phyloP scores from a whole-genome alignment of 2,797 vertebrate species.

The Mormyrus proboscirostris region DNA sequence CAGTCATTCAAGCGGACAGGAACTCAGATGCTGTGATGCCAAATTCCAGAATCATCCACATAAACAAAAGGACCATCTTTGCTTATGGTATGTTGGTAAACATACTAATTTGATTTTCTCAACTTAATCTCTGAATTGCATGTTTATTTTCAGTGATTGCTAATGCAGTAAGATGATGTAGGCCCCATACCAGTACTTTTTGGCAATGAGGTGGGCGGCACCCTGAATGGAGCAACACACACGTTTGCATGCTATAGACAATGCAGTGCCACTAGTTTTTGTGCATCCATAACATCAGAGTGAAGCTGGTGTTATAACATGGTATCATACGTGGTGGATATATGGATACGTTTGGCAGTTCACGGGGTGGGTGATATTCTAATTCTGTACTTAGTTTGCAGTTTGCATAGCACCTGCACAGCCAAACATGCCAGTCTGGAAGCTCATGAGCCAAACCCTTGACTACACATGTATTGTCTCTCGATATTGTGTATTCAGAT shows the following conservation, averaged over 20 bases:
- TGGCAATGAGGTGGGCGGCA: neutral
- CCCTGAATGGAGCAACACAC: neutral
- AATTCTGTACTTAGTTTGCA: neutral
- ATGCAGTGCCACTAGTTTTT: neutral
- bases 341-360: neutral
- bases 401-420: neutral
- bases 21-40: constrained; percentile 61
- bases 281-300: neutral
- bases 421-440: neutral
- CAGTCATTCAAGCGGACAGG: constrained; percentile 51
- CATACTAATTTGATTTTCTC: neutral
- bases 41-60: constrained; percentile 65
- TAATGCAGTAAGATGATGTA: neutral
- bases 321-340: neutral
- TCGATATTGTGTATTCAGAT: neutral
- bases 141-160: neutral
- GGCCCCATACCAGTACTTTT: neutral
- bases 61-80: constrained; percentile 61
- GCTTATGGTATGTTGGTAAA: neutral
- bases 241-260: neutral
- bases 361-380: neutral
- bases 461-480: neutral
- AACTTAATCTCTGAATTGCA: neutral
- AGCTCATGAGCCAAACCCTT: neutral
- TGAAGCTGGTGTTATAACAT: neutral